phyloP scores from a whole-genome alignment of 2,888 invertebrate genomes.

The Philhelius pedissequus region DNA sequence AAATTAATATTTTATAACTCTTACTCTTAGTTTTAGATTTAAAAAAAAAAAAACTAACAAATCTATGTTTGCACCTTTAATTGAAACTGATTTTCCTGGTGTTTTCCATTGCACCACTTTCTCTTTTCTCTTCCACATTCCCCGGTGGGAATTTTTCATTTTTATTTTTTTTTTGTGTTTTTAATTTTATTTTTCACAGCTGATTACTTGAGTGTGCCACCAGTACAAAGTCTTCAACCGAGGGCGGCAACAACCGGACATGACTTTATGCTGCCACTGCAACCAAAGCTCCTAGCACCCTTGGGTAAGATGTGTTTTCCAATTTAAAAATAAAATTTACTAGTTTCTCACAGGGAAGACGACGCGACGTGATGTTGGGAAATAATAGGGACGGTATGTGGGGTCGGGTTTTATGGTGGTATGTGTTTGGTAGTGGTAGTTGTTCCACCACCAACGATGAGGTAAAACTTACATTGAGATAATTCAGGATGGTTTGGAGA shows the following conservation, averaged over 20 bases:
- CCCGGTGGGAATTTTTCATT: not conserved
- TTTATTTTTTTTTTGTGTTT: not conserved
- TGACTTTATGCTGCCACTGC: conserved; percentile 85
- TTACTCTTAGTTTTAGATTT: conserved; percentile 38
- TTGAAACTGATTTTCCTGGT: conserved; percentile 66
- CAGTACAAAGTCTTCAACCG: conserved; percentile 83
- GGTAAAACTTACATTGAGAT: not conserved
- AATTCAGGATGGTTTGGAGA: conserved; percentile 25
- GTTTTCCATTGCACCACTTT: conserved; percentile 56
- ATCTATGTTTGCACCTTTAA: conserved; percentile 47
- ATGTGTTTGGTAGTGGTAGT: too few species aligned
- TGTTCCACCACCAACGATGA: not conserved
- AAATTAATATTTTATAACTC: not conserved
- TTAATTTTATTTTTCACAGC: conserved; percentile 75
- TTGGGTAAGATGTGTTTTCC: conserved; percentile 74
- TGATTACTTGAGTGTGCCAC: conserved; percentile 80
- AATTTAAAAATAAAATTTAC: conserved; percentile 51
- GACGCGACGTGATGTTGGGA: too few species aligned
- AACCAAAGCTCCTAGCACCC: conserved; percentile 83
- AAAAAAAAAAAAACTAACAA: conserved; percentile 12
- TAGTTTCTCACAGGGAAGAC: conserved; percentile 35
- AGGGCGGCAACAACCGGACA: conserved; percentile 86
- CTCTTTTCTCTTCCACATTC: conserved; percentile 29
- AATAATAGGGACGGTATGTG: too few species aligned
- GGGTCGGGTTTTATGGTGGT: not conserved